Evolutionary conservation across 2,113 vertebrate genomes (phyloP), one percentile per base, ranked within the genome.

Genomic region (Neodon shergylaensis): DNA sequence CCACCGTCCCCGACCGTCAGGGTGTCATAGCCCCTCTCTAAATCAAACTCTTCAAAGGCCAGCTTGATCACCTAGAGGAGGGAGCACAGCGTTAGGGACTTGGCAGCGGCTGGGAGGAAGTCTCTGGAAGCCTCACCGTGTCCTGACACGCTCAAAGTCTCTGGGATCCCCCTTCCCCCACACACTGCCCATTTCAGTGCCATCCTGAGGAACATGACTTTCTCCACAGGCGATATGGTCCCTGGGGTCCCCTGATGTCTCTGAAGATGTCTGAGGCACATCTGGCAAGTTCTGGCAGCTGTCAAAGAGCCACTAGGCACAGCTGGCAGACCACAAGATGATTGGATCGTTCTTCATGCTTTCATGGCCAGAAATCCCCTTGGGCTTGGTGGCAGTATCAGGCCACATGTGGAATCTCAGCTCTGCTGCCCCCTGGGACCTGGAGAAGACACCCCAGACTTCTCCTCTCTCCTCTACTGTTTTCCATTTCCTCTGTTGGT

Each of bases 21-120:
- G 0, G 99, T 99, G 98, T 99, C 99, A n/a, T 99, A 99, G 95
- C 99, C 99, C 94, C 99, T 98, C 97, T 99, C 99, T 98, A 99
- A 98, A 97, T 99, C 99, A 97, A 99, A 99, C 88, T 99, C 99
- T 98, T 99, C 99, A 97, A 99, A 99, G 96, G 99, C 99, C 90
- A 99, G 98, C 98, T 99, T 99, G 98, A 99, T 99, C 97, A 99
- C 99, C 99, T 99, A 96, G 93, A 95, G 95, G 44, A 95, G 93
- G 90, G 98, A 28, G 68, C 65, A 96, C 1, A 77, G 63, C 19
- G 11, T 96, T 92, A 96, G 96, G 74, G 63, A 11, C 22, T 9
- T 12, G 63, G 65, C 58, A 68, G 82, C 39, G 73, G 14, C 52
- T 47, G 2, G 0, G 0, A 0, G 77, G 63, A 65, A 61, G 82